Base-by-base conservation (phyloP, 2,113 vertebrate species). In the Globicephala melas region DNA sequence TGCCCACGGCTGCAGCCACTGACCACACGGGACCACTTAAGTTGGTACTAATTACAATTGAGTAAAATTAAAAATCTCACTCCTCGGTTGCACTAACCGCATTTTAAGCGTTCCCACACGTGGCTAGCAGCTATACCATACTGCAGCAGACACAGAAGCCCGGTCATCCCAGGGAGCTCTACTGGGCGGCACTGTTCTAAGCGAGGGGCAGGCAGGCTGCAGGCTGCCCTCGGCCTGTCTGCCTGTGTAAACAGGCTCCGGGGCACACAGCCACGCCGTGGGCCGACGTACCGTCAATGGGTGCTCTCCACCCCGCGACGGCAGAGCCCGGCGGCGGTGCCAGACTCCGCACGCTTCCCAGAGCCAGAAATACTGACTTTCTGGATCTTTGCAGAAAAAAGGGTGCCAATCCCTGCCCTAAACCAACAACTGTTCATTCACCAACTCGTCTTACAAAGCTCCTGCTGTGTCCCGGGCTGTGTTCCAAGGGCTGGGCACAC, bases 101-200 rank as follows among this genome's bases (percentile, higher is more conserved):
- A 7, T 31, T 26, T 25, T 47, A 26, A 71, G 31, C 12, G 15
- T 14, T 47, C 3, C 44, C 62, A 26, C 21, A 5, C 0, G 26
- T 3, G 28, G 79, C 70, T 3, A 26, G 83, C 1, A 10, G 36
- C 73, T 7, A 31, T 7, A 31, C 63, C 15, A 3, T 0, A 0
- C 13, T 0, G 4, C 5, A 38, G 74, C 21, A 23, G 76, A 38
- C n/a, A 23, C 11, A 31, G 70, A 21, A 20, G 17, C 1, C 15
- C 6, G 3, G 6, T 44, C 23, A 3, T 9, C 65, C 12, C 28
- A 10, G 18, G 44, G 53, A 8, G 25, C 21, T n/a, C 85, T 20
- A 28, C 5, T 0, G 33, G 33, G 18, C 26, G 38, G 68, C 0
- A 0, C 62, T 3, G 2, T 14, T 21, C 67, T 6, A 31, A 47